phyloP scores from a whole-genome alignment of 2,888 invertebrate species.

The Escarpia spicata region DNA sequence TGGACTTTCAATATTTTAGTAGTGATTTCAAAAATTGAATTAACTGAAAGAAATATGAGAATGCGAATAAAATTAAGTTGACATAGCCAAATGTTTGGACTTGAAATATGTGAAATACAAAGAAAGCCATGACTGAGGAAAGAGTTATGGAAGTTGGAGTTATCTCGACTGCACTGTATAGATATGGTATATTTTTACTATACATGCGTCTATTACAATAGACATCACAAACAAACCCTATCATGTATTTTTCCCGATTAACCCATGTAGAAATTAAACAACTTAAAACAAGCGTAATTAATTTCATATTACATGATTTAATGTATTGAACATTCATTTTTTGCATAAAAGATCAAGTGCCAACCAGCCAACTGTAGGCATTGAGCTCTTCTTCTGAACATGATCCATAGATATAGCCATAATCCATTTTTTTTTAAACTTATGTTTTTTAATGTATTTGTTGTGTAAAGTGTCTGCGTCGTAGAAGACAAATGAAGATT shows the following conservation, averaged over 20 bases:
- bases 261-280: background rate
- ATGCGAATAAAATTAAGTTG: no score
- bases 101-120: no score
- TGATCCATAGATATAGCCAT: background rate
- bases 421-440: background rate
- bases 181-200: no score
- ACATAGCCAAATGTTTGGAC: no score
- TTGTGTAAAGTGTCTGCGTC: background rate
- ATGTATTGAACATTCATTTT: background rate
- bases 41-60: no score
- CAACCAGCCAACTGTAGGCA: background rate
- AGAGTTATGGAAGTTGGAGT: no score
- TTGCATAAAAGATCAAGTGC: background rate
- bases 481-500: background rate
- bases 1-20: no score
- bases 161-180: no score
- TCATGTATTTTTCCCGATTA: background rate
- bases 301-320: constrained; percentile 13
- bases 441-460: background rate
- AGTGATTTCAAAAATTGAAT: no score
- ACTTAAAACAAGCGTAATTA: background rate
- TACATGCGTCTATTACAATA: no score
- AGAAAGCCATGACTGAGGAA: no score
- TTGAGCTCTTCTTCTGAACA: background rate
- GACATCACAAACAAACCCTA: no score